Percentiles rank a stretch among this genome's conserved stretches.
These are phyloP conservation scores for Darevskia nairensis DNA, from an alignment of 2,797 vertebrate genomes.

Conservation along the genomic window DNA sequence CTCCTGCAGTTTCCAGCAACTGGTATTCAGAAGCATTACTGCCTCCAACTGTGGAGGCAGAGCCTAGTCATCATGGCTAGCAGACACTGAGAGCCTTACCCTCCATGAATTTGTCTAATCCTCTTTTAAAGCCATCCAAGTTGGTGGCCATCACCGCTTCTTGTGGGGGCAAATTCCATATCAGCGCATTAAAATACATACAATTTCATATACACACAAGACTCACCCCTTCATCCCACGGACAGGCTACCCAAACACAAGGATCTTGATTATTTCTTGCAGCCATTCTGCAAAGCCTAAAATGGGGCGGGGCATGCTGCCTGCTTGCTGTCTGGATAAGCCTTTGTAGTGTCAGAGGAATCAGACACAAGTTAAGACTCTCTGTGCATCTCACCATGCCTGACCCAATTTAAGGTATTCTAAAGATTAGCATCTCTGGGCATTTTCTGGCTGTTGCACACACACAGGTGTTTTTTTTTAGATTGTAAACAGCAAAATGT, in stretches of 20 bases:
- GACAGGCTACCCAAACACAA: background rate
- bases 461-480: background rate
- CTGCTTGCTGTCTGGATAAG: background rate
- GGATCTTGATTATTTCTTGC: background rate
- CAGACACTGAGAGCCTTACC: too few relatives aligned
- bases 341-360: background rate
- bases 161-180: too few relatives aligned
- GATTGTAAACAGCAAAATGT: background rate
- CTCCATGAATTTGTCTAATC: too few relatives aligned
- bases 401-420: slow-evolving; percentile 7
- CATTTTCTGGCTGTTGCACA: background rate
- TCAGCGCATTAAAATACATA: background rate
- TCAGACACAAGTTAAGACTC: background rate
- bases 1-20: too few relatives aligned
- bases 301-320: too few relatives aligned
- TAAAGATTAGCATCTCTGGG: slow-evolving; percentile 1
- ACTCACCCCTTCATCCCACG: background rate
- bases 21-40: too few relatives aligned
- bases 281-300: background rate
- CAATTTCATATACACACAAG: background rate
- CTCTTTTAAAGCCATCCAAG: too few relatives aligned
- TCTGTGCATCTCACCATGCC: background rate
- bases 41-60: too few relatives aligned
- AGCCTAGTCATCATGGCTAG: too few relatives aligned
- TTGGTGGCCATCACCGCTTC: too few relatives aligned